Conservation (phyloP, 2,797 vertebrate genomes). For the Chloroceryle amazona region DNA sequence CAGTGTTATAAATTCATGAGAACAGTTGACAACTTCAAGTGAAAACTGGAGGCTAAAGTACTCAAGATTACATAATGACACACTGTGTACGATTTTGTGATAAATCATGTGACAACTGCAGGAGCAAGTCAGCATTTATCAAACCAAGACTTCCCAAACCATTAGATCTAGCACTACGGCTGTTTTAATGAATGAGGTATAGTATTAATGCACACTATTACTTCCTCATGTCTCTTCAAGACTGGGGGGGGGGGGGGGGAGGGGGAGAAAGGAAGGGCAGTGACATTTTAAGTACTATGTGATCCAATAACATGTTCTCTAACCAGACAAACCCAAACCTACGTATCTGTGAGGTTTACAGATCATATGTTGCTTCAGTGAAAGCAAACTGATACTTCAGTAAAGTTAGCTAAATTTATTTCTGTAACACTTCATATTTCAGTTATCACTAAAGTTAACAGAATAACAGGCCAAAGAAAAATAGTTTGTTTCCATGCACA, state of each 20-base stretch:
- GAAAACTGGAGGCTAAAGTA: neutral
- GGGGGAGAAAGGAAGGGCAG: neutral
- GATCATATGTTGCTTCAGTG: neutral
- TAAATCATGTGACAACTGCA: neutral
- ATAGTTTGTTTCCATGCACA: neutral
- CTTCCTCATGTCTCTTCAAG: neutral
- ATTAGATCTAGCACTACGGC: neutral
- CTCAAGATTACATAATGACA: conserved; percentile 1
- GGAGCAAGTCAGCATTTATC: neutral
- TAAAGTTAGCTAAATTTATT: neutral
- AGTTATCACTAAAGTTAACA: neutral
- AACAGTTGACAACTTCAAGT: neutral
- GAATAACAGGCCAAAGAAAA: neutral
- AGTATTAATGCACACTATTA: neutral
- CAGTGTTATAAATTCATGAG: neutral
- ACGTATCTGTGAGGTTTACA: neutral
- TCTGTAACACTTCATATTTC: neutral
- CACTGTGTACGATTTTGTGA: neutral
- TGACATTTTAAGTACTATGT: neutral
- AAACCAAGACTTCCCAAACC: neutral
- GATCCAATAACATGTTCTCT: neutral
- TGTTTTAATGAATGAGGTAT: neutral
- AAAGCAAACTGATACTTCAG: neutral
- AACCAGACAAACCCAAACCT: neutral
- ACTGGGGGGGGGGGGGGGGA: too few relatives aligned